phyloP scores from a whole-genome alignment of 2,888 invertebrate genomes.

The Copidosoma aretas region DNA sequence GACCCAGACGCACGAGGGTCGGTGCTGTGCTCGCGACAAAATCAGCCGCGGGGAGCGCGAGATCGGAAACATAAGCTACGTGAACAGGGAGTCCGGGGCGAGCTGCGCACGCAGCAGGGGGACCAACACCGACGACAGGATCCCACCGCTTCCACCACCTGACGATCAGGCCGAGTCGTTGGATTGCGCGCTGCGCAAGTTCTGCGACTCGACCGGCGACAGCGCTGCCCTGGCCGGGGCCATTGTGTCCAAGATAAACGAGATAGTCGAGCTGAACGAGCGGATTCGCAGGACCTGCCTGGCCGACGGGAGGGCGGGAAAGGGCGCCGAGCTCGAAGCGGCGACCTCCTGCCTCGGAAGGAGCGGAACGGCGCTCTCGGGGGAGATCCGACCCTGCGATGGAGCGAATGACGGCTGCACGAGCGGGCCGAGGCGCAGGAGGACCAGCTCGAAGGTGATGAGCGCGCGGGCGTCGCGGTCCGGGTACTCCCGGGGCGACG shows the following conservation, averaged over 20 bases:
- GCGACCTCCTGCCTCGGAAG: constrained; percentile 6
- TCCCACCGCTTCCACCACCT: too few species aligned
- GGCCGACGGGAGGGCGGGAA: not conserved
- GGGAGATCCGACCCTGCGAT: too few species aligned
- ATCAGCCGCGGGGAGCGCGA: not conserved
- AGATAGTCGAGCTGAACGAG: constrained; percentile 20
- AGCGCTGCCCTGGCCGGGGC: not conserved
- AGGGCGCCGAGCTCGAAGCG: constrained; percentile 11
- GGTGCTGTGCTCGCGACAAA: constrained; percentile 1
- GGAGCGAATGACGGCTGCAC: too few species aligned
- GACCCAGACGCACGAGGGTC: constrained; percentile 9
- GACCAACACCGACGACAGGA: not conserved
- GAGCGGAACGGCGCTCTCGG: too few species aligned
- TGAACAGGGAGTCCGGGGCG: not conserved
- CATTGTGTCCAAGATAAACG: constrained; percentile 10
- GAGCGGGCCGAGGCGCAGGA: too few species aligned
- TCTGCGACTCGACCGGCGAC: not conserved
- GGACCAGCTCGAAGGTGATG: too few species aligned
- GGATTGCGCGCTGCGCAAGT: not conserved
- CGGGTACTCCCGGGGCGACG: constrained; percentile 1
- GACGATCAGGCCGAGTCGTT: not conserved
- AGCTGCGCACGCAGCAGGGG: constrained; percentile 1
- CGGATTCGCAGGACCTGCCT: constrained; percentile 3
- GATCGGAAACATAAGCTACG: constrained; percentile 7
- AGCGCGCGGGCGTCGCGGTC: too few species aligned